Evolutionary conservation across 2,113 vertebrate species (phyloP).

Genomic region (Vombatus ursinus): DNA sequence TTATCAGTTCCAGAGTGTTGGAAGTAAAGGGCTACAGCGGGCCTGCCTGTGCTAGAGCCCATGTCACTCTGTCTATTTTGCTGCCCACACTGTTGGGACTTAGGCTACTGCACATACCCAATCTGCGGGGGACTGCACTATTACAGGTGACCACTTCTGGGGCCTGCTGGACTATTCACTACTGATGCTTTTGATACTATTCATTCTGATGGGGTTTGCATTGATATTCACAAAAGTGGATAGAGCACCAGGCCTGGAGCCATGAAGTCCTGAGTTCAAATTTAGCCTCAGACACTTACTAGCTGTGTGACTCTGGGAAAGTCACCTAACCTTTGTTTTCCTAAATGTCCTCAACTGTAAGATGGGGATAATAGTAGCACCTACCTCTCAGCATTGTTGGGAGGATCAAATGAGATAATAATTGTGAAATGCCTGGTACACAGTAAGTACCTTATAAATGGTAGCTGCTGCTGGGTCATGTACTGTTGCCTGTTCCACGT

Average conservation of each 20-base stretch:
- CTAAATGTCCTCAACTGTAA: background rate
- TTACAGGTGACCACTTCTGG: too few species aligned
- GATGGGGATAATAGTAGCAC: background rate
- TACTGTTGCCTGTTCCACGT: too few species aligned
- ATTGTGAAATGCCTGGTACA: conserved; percentile 23
- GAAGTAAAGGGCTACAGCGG: too few species aligned
- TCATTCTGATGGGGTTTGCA: too few species aligned
- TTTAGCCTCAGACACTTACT: background rate
- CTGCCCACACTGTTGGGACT: too few species aligned
- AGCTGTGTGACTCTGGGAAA: conserved; percentile 10
- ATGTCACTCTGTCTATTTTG: too few species aligned
- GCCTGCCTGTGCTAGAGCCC: too few species aligned
- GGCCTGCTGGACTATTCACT: too few species aligned
- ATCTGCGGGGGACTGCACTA: too few species aligned
- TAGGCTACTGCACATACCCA: too few species aligned
- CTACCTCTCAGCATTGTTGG: conserved; percentile 13
- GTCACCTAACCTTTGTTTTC: background rate
- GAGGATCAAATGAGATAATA: conserved; percentile 8
- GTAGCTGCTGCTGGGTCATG: background rate
- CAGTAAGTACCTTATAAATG: conserved; percentile 2
- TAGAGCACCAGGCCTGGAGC: background rate
- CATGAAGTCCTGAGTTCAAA: background rate
- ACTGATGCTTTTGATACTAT: too few species aligned
- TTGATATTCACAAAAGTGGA: background rate
- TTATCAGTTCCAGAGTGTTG: too few species aligned